Conservation (phyloP, 2,888 invertebrate species). For the Acheta domesticus region DNA sequence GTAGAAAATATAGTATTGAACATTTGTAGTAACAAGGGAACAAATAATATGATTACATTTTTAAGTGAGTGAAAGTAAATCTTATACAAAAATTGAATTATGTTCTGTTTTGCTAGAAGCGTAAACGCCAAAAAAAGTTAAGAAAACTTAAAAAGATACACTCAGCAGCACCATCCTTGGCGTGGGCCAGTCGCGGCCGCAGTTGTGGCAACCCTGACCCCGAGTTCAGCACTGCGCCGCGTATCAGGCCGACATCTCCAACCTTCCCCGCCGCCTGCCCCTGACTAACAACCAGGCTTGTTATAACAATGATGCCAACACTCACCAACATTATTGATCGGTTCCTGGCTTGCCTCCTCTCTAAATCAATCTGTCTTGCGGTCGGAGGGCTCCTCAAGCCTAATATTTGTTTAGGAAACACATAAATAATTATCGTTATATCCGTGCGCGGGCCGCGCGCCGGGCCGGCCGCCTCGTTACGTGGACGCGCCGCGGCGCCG, state of each 20-base stretch:
- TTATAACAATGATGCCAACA: slow-evolving; percentile 18
- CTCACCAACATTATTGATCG: neutral
- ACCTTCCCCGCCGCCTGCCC: neutral
- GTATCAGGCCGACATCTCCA: neutral
- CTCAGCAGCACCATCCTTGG: no score
- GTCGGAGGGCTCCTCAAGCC: neutral
- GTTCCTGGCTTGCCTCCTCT: neutral
- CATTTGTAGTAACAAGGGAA: no score
- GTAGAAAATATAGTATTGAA: no score
- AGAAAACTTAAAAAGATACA: no score
- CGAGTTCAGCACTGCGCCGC: neutral
- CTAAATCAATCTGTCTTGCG: slow-evolving; percentile 9
- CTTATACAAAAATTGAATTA: no score
- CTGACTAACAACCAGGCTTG: slow-evolving; percentile 12
- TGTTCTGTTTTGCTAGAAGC: no score
- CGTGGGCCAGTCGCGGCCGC: no score
- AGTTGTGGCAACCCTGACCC: neutral
- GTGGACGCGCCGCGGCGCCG: no score
- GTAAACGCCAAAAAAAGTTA: no score
- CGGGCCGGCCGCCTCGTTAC: neutral
- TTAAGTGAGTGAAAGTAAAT: no score
- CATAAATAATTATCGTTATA: slow-evolving; percentile 1
- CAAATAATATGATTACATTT: no score
- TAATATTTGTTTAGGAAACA: slow-evolving; percentile 18
- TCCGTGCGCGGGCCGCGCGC: neutral